Percentiles rank a stretch among this genome's conserved stretches.
Evolutionary conservation across 2,113 vertebrate species (phyloP).

Genomic region (Furnarius figulus): DNA sequence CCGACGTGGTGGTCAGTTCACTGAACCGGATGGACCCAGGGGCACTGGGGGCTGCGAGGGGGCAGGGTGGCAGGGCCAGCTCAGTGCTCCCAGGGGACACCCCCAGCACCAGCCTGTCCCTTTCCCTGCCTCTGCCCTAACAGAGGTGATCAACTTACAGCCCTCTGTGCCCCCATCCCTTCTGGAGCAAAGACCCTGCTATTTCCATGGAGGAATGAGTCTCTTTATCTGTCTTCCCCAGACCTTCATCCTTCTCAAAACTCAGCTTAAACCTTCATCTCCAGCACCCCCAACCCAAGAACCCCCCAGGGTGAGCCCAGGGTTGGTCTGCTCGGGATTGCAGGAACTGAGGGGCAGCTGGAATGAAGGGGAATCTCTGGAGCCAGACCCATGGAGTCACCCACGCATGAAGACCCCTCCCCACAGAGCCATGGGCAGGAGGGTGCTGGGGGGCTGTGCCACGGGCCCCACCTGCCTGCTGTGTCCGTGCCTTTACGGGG

Average conservation of each 20-base stretch:
- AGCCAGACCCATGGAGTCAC: not conserved
- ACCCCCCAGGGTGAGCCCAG: not conserved
- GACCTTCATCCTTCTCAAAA: not conserved
- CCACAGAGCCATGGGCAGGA: fast-evolving
- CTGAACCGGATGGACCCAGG: conserved; percentile 92
- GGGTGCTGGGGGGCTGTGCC: not conserved
- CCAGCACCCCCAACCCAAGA: fast-evolving
- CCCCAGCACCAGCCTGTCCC: not conserved
- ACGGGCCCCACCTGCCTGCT: conserved; percentile 87
- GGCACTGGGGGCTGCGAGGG: conserved; percentile 86
- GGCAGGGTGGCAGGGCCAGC: not conserved
- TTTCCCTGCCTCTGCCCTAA: not conserved
- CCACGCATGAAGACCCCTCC: not conserved
- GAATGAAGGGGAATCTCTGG: not conserved
- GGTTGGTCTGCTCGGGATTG: not conserved
- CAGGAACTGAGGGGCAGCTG: not conserved
- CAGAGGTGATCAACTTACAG: fast-evolving
- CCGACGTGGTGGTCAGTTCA: conserved; percentile 95
- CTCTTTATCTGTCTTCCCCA: not conserved
- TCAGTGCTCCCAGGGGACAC: not conserved
- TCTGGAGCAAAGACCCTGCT: not conserved
- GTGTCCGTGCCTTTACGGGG: conserved; percentile 83
- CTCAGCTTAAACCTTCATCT: not conserved
- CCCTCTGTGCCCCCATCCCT: not conserved
- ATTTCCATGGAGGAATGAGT: fast-evolving